These are phyloP conservation scores for Propithecus perrieri DNA, from an alignment of 2,797 vertebrate species.

Conservation along the genomic window DNA sequence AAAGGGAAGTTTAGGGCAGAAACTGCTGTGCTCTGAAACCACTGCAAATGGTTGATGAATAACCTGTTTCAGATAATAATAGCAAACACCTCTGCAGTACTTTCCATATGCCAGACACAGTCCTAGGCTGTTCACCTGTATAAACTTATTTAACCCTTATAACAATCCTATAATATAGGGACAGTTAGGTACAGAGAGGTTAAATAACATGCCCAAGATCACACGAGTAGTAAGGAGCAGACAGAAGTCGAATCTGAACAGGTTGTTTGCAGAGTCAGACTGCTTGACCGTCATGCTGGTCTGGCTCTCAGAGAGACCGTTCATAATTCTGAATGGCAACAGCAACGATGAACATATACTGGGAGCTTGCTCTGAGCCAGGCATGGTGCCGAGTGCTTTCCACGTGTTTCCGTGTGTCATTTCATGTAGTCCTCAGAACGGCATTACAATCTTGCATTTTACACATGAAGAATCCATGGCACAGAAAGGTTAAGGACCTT, in stretches of 20 bases:
- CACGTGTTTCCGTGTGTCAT: neutral
- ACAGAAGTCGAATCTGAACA: neutral
- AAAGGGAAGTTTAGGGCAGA: neutral
- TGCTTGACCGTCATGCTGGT: neutral
- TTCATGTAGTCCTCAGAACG: neutral
- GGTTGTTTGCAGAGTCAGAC: neutral
- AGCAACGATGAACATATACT: neutral
- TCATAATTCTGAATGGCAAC: neutral
- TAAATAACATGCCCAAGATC: neutral
- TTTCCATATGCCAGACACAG: neutral
- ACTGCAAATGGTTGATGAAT: neutral
- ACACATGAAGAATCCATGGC: neutral
- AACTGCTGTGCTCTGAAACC: neutral
- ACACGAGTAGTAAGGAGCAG: neutral
- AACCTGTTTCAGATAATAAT: neutral
- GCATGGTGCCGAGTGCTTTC: neutral
- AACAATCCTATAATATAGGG: neutral
- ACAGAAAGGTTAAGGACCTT: neutral
- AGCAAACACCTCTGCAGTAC: neutral
- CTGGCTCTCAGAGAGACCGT: neutral
- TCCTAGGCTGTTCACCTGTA: neutral
- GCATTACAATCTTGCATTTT: neutral
- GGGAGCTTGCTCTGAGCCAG: neutral
- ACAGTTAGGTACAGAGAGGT: neutral
- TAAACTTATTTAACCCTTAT: neutral